These are phyloP conservation scores for Zonotrichia leucophrys DNA, from an alignment of 2,113 vertebrate genomes.

Conservation along the genomic window DNA sequence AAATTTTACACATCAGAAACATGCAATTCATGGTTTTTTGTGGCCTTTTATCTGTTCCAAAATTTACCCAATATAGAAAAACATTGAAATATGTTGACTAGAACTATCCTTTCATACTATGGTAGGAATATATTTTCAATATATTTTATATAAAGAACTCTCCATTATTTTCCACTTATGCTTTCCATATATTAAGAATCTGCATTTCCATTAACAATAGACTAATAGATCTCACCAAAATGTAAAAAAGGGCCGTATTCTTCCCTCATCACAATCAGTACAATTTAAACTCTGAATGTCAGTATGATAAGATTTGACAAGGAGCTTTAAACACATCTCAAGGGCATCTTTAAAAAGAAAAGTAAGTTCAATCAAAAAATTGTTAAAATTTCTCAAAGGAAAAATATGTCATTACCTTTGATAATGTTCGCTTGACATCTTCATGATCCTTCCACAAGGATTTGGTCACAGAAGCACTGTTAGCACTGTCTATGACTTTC, in stretches of 20 bases:
- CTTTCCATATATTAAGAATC: neutral
- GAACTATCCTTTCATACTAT: neutral
- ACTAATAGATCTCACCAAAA: neutral
- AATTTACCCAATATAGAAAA: neutral
- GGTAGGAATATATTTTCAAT: neutral
- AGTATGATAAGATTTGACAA: neutral
- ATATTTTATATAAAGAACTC: neutral
- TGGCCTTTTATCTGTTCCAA: neutral
- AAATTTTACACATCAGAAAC: neutral
- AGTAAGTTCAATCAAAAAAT: neutral
- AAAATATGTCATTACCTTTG: constrained; percentile 74
- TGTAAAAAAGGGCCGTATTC: neutral
- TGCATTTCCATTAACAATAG: neutral
- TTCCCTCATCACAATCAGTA: neutral
- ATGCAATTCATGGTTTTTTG: neutral
- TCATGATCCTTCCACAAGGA: constrained; percentile 82
- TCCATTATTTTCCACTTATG: neutral
- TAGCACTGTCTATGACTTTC: constrained; percentile 81
- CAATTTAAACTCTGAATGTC: neutral
- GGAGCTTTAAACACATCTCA: neutral
- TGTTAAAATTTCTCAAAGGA: neutral
- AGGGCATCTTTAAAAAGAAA: neutral
- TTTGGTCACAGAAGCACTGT: constrained; percentile 75
- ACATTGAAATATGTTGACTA: neutral
- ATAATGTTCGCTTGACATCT: constrained; percentile 82